These are phyloP conservation scores for Zootoca vivipara DNA, from an alignment of 2,113 vertebrate species.

Conservation along the genomic window DNA sequence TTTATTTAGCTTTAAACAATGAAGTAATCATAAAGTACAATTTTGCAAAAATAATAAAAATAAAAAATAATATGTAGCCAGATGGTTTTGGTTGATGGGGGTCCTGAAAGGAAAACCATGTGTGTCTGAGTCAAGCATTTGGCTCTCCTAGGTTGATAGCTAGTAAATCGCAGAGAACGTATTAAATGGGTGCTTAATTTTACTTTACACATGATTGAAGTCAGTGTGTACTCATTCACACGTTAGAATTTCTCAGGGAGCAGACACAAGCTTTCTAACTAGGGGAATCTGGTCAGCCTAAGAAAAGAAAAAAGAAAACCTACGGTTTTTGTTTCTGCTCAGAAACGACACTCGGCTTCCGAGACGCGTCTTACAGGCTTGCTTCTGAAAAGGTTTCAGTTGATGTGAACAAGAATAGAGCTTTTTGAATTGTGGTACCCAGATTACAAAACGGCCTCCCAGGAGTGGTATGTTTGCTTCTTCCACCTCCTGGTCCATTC, in stretches of 20 bases:
- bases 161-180: slow-evolving; percentile 61
- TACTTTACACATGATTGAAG: slow-evolving; percentile 56
- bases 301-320: neutral
- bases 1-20: slow-evolving; percentile 69
- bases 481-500: neutral
- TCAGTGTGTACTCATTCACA: slow-evolving; percentile 20
- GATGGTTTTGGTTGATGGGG: slow-evolving; percentile 62
- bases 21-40: slow-evolving; percentile 52
- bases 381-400: neutral
- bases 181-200: slow-evolving; percentile 61
- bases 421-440: neutral
- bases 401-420: neutral
- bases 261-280: neutral
- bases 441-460: neutral
- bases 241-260: slow-evolving; percentile 35
- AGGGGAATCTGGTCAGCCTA: neutral
- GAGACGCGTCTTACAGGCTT: neutral
- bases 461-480: neutral
- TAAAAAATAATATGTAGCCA: slow-evolving; percentile 41
- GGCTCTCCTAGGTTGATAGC: slow-evolving; percentile 58
- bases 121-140: slow-evolving; percentile 67
- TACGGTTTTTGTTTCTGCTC: neutral
- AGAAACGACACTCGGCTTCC: neutral
- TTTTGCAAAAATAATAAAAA: slow-evolving; percentile 36
- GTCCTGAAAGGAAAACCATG: slow-evolving; percentile 42